Evolutionary conservation across 1,140 invertebrate genomes (phyloP).

Genomic region (Drosophila ficusphila): DNA sequence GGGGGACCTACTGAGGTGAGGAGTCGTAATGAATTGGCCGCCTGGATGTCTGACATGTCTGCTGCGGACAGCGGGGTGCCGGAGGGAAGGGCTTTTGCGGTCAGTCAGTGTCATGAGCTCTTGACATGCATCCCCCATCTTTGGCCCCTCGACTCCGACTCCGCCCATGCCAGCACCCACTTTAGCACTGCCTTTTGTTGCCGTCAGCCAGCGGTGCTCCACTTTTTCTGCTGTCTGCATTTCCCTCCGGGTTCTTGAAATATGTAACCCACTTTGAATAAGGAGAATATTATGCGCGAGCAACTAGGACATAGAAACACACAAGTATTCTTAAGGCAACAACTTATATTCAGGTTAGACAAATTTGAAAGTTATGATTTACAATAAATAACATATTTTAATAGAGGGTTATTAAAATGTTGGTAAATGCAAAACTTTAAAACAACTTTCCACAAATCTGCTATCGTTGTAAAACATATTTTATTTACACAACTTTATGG

Average conservation of each 20-base stretch:
- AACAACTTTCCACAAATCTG: too few relatives aligned
- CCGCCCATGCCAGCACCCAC: neutral
- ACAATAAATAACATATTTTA: too few relatives aligned
- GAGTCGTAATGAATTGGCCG: constrained; percentile 64
- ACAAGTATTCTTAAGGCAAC: too few relatives aligned
- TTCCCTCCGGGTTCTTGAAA: constrained; percentile 2
- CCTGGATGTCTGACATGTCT: constrained; percentile 63
- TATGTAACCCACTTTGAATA: constrained; percentile 38
- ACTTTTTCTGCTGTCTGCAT: constrained; percentile 17
- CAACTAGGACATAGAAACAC: neutral
- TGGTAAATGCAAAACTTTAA: too few relatives aligned
- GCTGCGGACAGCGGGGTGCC: constrained; percentile 16
- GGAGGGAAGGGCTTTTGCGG: constrained; percentile 22
- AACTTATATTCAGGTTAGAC: too few relatives aligned
- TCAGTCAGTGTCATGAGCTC: constrained; percentile 60
- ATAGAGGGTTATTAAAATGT: too few relatives aligned
- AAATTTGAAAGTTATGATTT: too few relatives aligned
- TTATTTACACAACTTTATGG: too few relatives aligned
- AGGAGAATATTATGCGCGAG: neutral
- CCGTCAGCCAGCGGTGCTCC: constrained; percentile 11
- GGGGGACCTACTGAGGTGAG: constrained; percentile 13
- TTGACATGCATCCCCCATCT: constrained; percentile 46
- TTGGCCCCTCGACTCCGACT: neutral
- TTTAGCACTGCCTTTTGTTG: neutral
- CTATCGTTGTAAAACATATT: too few relatives aligned